Conservation (phyloP, 1,140 invertebrate species). For the Lepidurus apus region DNA sequence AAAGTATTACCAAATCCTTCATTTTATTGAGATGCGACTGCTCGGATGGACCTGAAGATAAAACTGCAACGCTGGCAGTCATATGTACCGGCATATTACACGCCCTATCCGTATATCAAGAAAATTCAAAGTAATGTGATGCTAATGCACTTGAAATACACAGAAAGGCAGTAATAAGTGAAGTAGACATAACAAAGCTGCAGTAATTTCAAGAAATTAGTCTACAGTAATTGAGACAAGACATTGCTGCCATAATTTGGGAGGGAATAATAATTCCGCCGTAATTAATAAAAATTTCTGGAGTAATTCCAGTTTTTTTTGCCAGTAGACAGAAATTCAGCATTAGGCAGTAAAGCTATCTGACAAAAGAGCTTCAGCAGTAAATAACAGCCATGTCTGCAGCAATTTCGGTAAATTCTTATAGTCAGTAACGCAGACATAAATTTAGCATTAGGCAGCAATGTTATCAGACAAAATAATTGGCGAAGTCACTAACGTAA, state of each 20-base stretch:
- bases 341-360: no score
- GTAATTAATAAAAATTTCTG: no score
- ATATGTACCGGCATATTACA: slow-evolving; percentile 20
- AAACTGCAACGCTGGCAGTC: slow-evolving; percentile 31
- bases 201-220: neutral
- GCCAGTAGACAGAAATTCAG: no score
- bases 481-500: no score
- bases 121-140: neutral
- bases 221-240: neutral
- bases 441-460: no score
- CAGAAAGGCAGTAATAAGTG: neutral
- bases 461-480: no score
- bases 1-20: slow-evolving; percentile 17
- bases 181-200: neutral
- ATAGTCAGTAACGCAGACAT: no score
- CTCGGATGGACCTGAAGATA: neutral
- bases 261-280: no score
- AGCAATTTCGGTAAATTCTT: no score
- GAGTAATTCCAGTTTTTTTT: no score
- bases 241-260: neutral
- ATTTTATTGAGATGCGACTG: slow-evolving; percentile 25
- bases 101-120: neutral
- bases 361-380: no score
- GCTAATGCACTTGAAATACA: neutral
- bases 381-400: no score